phyloP scores from a whole-genome alignment of 2,797 vertebrate species.

The Enteromius radiatus region DNA sequence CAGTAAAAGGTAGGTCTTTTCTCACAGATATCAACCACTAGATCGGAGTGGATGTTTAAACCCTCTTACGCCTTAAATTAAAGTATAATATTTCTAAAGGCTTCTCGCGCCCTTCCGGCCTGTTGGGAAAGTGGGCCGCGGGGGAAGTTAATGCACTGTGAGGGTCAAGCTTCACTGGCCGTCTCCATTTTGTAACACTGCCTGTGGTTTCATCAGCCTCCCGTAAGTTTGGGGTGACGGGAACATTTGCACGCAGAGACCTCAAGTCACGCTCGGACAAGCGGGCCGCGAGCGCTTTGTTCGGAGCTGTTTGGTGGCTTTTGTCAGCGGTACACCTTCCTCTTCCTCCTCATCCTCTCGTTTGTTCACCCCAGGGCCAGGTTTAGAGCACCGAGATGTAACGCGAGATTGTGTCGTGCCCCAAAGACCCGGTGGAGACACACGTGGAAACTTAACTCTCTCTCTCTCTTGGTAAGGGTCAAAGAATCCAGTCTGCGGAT shows the following conservation, averaged over 20 bases:
- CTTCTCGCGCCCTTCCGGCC: constrained; percentile 54
- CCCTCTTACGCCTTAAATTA: constrained; percentile 61
- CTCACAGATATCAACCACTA: constrained; percentile 66
- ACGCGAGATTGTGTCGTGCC: constrained; percentile 56
- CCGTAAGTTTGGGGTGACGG: constrained; percentile 38
- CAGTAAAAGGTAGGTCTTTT: constrained; percentile 60
- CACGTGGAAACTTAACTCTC: constrained; percentile 58
- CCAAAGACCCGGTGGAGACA: constrained; percentile 48
- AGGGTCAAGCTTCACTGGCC: constrained; percentile 63
- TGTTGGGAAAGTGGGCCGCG: constrained; percentile 45
- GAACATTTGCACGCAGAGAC: constrained; percentile 45
- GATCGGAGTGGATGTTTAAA: constrained; percentile 53
- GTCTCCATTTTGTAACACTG: constrained; percentile 52
- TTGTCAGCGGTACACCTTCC: constrained; percentile 58
- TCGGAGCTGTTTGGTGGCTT: constrained; percentile 63
- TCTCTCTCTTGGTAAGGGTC: constrained; percentile 53
- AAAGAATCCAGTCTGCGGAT: constrained; percentile 57
- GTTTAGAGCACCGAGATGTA: constrained; percentile 67
- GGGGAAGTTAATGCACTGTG: constrained; percentile 51
- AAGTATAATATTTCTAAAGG: constrained; percentile 66
- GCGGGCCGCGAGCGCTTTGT: constrained; percentile 54
- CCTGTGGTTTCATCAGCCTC: constrained; percentile 45
- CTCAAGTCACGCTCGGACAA: constrained; percentile 53
- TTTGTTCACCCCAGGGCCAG: constrained; percentile 38
- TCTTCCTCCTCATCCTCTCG: constrained; percentile 51